phyloP scores from a whole-genome alignment of 92 coral and sea anemone genomes.

The Ricordea florida region DNA sequence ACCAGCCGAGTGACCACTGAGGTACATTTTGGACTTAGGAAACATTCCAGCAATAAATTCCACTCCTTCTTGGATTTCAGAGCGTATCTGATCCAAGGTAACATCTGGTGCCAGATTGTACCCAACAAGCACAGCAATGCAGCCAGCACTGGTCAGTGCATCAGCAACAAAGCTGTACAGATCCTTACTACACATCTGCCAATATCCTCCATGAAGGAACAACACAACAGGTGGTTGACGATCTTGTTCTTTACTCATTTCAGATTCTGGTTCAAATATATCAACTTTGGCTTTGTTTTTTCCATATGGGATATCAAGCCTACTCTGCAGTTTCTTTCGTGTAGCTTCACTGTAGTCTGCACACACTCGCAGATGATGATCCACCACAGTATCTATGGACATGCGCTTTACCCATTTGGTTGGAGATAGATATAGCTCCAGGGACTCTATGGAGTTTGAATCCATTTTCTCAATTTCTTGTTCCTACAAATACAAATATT shows the following conservation, averaged over 20 bases:
- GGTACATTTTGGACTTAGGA: slow-evolving; percentile 61
- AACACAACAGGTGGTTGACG: slow-evolving; percentile 48
- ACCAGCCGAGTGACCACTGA: slow-evolving; percentile 87
- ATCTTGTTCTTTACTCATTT: not conserved
- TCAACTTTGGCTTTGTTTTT: slow-evolving; percentile 47
- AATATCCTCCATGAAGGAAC: slow-evolving; percentile 80
- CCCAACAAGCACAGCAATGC: slow-evolving; percentile 51
- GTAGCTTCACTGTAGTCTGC: slow-evolving; percentile 15
- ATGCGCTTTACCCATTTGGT: slow-evolving; percentile 58
- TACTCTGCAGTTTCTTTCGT: not conserved
- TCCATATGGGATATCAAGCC: slow-evolving; percentile 29
- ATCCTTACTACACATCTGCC: slow-evolving; percentile 70
- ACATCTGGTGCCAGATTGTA: slow-evolving; percentile 77
- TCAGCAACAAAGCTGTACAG: slow-evolving; percentile 35
- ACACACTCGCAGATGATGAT: slow-evolving; percentile 1
- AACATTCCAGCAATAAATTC: slow-evolving; percentile 44
- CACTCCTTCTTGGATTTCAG: slow-evolving; percentile 54
- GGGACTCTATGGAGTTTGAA: not conserved
- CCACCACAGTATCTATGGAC: slow-evolving; percentile 19
- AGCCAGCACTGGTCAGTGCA: slow-evolving; percentile 44
- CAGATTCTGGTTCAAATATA: slow-evolving; percentile 51
- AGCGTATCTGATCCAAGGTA: slow-evolving; percentile 58
- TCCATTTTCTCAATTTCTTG: not conserved
- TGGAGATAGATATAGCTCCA: slow-evolving; percentile 50
- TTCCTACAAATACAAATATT: too few relatives aligned